phyloP scores from a whole-genome alignment of 2,888 invertebrate species.

The Alviniconcha strummeri region DNA sequence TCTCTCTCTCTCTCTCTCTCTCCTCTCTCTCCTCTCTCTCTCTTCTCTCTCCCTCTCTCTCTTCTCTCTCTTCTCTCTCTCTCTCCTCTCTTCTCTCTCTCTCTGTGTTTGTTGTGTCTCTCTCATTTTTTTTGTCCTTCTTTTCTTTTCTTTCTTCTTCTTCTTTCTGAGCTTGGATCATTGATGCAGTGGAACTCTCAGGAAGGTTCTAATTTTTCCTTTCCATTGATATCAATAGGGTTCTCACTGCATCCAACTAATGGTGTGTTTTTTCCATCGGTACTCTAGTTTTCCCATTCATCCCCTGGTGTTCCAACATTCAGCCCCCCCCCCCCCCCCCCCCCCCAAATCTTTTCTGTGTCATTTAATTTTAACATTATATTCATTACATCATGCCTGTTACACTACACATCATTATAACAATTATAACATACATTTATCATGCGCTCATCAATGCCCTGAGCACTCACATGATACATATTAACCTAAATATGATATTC shows the following conservation, averaged over 20 bases:
- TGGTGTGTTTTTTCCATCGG: neutral
- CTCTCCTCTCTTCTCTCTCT: slow-evolving; percentile 15
- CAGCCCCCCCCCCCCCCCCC: too few relatives aligned
- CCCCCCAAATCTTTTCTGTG: too few relatives aligned
- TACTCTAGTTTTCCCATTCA: too few relatives aligned
- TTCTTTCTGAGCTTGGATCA: neutral
- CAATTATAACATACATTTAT: too few relatives aligned
- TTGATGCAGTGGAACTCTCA: neutral
- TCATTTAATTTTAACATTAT: too few relatives aligned
- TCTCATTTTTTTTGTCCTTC: neutral
- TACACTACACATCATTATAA: too few relatives aligned
- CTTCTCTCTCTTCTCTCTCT: slow-evolving; percentile 3
- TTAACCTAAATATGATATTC: too few relatives aligned
- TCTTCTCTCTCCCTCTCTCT: slow-evolving; percentile 12
- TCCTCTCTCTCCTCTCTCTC: neutral
- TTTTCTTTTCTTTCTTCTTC: neutral
- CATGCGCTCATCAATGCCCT: too few relatives aligned
- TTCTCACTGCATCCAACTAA: neutral
- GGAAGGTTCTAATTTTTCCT: neutral
- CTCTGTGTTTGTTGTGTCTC: neutral
- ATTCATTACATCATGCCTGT: too few relatives aligned
- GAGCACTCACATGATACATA: too few relatives aligned
- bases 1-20: neutral
- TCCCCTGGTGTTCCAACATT: neutral
- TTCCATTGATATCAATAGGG: neutral